phyloP scores from a whole-genome alignment of 1,140 invertebrate genomes.

The Chymomyza costata region DNA sequence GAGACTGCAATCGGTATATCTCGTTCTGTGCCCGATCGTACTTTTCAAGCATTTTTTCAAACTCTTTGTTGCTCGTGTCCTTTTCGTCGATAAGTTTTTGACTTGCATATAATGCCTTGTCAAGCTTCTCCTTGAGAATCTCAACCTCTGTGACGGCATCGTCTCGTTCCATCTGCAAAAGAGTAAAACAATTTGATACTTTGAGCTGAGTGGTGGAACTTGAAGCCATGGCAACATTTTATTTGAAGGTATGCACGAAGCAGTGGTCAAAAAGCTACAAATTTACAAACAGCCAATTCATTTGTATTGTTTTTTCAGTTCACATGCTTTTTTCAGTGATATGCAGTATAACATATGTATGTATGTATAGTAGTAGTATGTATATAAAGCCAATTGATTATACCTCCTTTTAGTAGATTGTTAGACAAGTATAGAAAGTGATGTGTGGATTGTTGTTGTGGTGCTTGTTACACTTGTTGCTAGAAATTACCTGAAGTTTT shows the following conservation, averaged over 20 bases:
- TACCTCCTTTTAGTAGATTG: slow-evolving; percentile 10
- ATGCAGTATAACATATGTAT: slow-evolving; percentile 35
- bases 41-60: slow-evolving; percentile 94
- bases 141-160: slow-evolving; percentile 89
- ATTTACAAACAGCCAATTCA: slow-evolving; percentile 71
- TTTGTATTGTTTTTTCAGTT: slow-evolving; percentile 54
- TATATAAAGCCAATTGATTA: slow-evolving; percentile 26
- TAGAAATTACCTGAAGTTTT: slow-evolving; percentile 83
- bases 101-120: slow-evolving; percentile 87
- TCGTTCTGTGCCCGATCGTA: slow-evolving; percentile 94
- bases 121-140: slow-evolving; percentile 91
- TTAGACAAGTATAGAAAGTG: no score
- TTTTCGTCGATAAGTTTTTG: slow-evolving; percentile 91
- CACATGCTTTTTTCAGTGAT: slow-evolving; percentile 53
- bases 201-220: not conserved
- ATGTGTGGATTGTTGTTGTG: not conserved
- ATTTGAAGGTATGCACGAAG: slow-evolving; percentile 1
- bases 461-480: not conserved
- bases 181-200: not conserved
- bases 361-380: slow-evolving; percentile 18
- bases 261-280: slow-evolving; percentile 57
- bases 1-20: slow-evolving; percentile 89
- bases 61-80: slow-evolving; percentile 90
- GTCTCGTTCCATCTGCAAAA: slow-evolving; percentile 86
- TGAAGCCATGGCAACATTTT: no score